Conservation (phyloP, 2,888 invertebrate species). For the Tridacna crocea region DNA sequence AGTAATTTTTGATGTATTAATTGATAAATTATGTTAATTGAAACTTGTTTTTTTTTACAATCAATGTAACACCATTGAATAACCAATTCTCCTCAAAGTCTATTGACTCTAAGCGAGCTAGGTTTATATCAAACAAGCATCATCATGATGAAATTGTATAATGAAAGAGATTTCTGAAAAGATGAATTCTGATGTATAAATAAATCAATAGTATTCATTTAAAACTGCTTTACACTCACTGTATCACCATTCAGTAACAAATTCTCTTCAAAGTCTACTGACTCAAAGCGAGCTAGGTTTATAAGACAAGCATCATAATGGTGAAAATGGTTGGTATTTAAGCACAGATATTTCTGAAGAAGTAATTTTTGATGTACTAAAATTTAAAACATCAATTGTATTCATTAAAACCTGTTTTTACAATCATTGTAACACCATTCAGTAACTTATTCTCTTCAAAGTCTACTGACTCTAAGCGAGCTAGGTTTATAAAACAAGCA, state of each 20-base stretch:
- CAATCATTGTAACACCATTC: no score
- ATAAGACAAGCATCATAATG: slow-evolving; percentile 25
- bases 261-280: slow-evolving; percentile 33
- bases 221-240: neutral
- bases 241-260: slow-evolving; percentile 25
- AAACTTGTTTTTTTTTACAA: neutral
- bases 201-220: no score
- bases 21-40: neutral
- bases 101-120: slow-evolving; percentile 45
- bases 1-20: neutral
- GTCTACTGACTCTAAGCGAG: no score
- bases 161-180: neutral
- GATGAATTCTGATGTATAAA: no score
- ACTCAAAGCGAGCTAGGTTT: slow-evolving; percentile 50
- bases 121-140: slow-evolving; percentile 30
- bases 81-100: slow-evolving; percentile 31
- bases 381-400: no score
- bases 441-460: no score
- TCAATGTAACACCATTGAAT: slow-evolving; percentile 17
- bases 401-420: no score
- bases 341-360: no score
- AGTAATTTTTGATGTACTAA: no score
- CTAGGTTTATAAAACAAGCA: no score
- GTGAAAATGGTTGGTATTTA: neutral
- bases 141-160: slow-evolving; percentile 16